phyloP scores from a whole-genome alignment of 1,140 invertebrate species.

The Atta colombica region DNA sequence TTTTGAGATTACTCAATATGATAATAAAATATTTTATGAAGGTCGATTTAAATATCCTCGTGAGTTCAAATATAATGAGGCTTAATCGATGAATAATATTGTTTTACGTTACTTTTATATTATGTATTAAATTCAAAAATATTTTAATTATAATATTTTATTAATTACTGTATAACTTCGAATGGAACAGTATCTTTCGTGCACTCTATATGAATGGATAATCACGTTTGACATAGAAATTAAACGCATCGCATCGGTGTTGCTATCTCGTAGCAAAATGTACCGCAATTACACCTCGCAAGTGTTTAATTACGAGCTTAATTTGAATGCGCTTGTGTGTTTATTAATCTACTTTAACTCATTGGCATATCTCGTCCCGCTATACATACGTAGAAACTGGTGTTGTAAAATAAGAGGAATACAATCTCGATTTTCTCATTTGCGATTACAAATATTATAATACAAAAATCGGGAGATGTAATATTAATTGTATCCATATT shows the following conservation, averaged over 20 bases:
- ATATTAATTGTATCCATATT: constrained; percentile 15
- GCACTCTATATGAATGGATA: not conserved
- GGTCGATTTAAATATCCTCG: no score
- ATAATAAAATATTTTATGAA: constrained; percentile 26
- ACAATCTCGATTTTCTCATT: constrained; percentile 28
- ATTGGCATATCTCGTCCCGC: constrained; percentile 21
- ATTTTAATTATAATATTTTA: not conserved
- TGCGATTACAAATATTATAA: not conserved
- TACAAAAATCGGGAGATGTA: not conserved
- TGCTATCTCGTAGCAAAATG: constrained; percentile 29
- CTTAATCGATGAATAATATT: not conserved
- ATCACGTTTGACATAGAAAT: constrained; percentile 20
- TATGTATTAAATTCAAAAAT: not conserved
- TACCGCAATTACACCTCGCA: constrained; percentile 42
- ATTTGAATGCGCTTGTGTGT: constrained; percentile 33
- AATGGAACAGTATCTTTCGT: not conserved
- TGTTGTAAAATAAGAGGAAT: constrained; percentile 12
- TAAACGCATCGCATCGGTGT: constrained; percentile 27
- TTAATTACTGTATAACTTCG: not conserved
- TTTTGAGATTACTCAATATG: not conserved
- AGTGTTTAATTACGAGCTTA: constrained; percentile 54
- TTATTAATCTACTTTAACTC: constrained; percentile 57
- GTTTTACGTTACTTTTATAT: not conserved
- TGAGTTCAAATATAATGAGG: not conserved
- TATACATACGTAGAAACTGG: not conserved